Evolutionary conservation across 2,888 invertebrate species (phyloP), one percentile per base, ranked within the genome.

Genomic region (Morpho achilles): DNA sequence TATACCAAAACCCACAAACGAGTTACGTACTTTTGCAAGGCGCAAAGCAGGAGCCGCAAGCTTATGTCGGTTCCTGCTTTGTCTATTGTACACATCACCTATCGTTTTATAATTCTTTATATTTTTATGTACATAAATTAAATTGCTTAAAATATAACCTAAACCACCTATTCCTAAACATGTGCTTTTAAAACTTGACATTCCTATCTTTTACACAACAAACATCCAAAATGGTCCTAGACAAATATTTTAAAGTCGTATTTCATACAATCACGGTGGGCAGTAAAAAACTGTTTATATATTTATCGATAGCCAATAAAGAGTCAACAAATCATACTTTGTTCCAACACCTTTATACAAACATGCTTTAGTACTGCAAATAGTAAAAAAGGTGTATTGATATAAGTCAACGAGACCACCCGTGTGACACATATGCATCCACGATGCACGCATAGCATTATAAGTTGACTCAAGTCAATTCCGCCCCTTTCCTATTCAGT

Each of bases 371-470:
- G 77, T 77, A 76, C 79, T 73, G 87, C 86, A 87, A 87, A 88
- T 85, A 87, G 81, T 82, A 86, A 84, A 76, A 79, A 82, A 67
- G 32, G 56, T 53, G 57, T 85, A 85, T 86, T 62, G 62, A 59
- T 62, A 62, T 59, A 62, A 51, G 52, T 50, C 53, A 60, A 59
- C 45, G 44, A 57, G 89, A 90, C 89, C 89, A 89, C 89, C 87
- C 89, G 81, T 69, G 82, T 75, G 84, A 83, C 79, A 48, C 40
- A 16, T 16, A 16, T 81, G 73, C 68, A 70, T 67, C 70, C 72
- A 77, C 72, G 68, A 69, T 72, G 77, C 85, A 86, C 87, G 87
- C 82, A 81, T 84, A 78, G 74, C 77, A 87, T 87, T 87, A 86
- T 82, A 55, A 59, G 58, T 49, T 48, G 55, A 79, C 77, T 86